Conservation (phyloP, 2,113 vertebrate genomes). For the Physeter macrocephalus region DNA sequence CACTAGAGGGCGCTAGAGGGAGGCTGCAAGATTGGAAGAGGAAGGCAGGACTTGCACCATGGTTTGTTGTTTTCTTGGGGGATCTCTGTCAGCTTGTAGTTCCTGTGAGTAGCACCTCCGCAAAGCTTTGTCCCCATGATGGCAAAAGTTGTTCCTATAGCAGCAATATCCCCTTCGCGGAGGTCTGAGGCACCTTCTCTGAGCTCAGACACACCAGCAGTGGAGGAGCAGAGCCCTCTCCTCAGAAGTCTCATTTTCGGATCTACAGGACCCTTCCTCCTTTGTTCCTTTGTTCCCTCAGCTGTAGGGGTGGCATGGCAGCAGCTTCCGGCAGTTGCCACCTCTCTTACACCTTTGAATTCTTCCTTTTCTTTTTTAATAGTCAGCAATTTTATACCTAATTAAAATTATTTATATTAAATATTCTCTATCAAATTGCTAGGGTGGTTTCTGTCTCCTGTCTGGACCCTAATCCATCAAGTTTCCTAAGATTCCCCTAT, state of each 20-base stretch:
- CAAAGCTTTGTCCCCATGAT: not conserved
- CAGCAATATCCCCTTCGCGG: not conserved
- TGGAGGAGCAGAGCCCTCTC: fast-evolving
- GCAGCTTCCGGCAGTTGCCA: not conserved
- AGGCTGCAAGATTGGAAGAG: not conserved
- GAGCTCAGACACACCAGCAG: not conserved
- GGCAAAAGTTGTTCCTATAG: too few relatives aligned
- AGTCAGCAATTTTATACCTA: not conserved
- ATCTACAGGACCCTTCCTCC: fast-evolving
- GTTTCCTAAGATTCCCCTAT: not conserved
- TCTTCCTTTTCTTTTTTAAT: not conserved
- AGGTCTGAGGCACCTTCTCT: not conserved
- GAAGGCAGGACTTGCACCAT: not conserved
- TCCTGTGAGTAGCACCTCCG: not conserved
- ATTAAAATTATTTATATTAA: not conserved
- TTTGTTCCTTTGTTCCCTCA: not conserved
- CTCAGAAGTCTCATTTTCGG: too few relatives aligned
- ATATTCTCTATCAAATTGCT: not conserved
- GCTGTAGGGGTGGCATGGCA: not conserved
- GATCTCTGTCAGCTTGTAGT: not conserved
- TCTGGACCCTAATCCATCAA: not conserved
- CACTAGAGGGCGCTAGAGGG: not conserved
- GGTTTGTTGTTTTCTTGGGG: not conserved
- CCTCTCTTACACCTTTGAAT: not conserved
- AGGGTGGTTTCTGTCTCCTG: not conserved